These are phyloP conservation scores for Lissocephala sabroskyi DNA, from an alignment of 2,888 invertebrate species.

Conservation along the genomic window DNA sequence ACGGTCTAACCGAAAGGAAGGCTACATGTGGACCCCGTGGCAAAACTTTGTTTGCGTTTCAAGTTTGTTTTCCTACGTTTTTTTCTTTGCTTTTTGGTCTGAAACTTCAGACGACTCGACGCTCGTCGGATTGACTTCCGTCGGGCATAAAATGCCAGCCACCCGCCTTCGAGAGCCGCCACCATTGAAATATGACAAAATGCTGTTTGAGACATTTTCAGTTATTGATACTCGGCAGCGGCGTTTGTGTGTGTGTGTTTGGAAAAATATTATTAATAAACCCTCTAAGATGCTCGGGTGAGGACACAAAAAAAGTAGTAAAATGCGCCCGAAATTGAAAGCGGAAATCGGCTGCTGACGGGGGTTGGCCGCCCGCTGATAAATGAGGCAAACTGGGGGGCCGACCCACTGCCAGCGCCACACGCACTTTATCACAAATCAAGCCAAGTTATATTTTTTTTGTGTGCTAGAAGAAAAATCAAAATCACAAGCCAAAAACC, in stretches of 20 bases:
- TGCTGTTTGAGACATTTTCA: conserved; percentile 67
- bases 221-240: conserved; percentile 51
- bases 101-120: background rate
- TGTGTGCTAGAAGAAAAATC: conserved; percentile 15
- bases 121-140: conserved; percentile 35
- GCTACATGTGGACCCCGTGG: conserved; percentile 42
- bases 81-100: conserved; percentile 25
- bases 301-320: conserved; percentile 33
- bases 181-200: conserved; percentile 65
- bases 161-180: conserved; percentile 6
- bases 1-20: no score
- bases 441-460: conserved; percentile 44
- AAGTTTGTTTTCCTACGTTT: conserved; percentile 5
- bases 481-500: conserved; percentile 46
- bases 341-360: conserved; percentile 37
- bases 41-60: conserved; percentile 55
- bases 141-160: conserved; percentile 49
- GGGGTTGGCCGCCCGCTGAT: conserved; percentile 35
- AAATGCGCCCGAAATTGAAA: conserved; percentile 54
- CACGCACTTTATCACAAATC: conserved; percentile 64
- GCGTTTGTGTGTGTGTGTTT: conserved; percentile 3
- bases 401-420: conserved; percentile 20
- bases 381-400: conserved; percentile 35
- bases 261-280: conserved; percentile 55
- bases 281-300: conserved; percentile 5